Base-by-base conservation (phyloP, 2,888 invertebrate species). In the Drosophila limbata region DNA sequence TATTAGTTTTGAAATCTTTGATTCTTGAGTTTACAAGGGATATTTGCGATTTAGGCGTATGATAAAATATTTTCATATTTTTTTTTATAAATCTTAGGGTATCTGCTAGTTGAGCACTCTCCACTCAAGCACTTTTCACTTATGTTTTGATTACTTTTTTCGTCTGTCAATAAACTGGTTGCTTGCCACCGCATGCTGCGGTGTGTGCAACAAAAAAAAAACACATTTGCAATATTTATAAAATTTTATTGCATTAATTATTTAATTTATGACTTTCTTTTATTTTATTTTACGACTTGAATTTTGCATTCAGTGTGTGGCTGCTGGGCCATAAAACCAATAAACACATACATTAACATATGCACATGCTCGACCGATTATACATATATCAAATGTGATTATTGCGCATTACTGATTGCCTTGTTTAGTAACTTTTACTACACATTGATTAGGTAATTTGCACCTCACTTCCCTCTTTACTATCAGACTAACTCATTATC, bases 181-280 rank as follows among this genome's bases (percentile, higher is more conserved):
- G 72, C 59, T 40, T 64, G 66, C 21, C 33, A 42, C 77, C 78
- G 47, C 81, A 80, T 60, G 82, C 82, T 77, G 77, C 48, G 68
- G 64, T 53, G 59, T 56, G 45, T 60, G 51, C 68, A 71, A 75
- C 65, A 65, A 47, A 81, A 75, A 62, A 68, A 56, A 68, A 68
- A 71, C 53, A 81, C 81, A 81, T 75, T 79, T 68, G 83, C 86
- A 77, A 80, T 85, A 84, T 84, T 85, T 88, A 83, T 83, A 85
- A 75, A 69, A 69, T 78, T 71, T 83, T 83, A 79, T 84, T 72
- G 81, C 84, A 84, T 84, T 88, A 86, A 84, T 84, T 88, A 86
- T 88, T 81, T 72, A 84, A 84, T 84, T 84, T 83, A 86, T 70
- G 86, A 80, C 81, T 85, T 88, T 88, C 83, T 83, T 81, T 67